Conservation (phyloP, 2,888 invertebrate species). For the Bellardia bayeri region DNA sequence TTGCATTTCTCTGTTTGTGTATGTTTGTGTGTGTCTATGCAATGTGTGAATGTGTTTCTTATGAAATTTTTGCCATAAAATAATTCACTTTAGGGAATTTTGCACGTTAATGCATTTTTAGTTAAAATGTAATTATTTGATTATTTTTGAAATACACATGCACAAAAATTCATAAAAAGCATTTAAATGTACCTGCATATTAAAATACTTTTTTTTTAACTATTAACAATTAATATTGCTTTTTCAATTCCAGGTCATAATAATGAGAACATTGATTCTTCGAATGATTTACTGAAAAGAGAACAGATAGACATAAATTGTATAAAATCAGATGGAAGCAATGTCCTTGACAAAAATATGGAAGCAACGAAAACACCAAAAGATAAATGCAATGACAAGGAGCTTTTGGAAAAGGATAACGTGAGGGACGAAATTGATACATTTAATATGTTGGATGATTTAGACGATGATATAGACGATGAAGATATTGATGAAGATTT, state of each 20-base stretch:
- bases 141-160: constrained; percentile 46
- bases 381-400: not conserved
- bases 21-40: not conserved
- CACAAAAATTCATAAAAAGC: not conserved
- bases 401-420: not conserved
- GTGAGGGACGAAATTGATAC: constrained; percentile 58
- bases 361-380: not conserved
- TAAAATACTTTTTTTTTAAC: not conserved
- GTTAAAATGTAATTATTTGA: constrained; percentile 72
- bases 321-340: not conserved
- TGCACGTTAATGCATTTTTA: constrained; percentile 69
- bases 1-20: constrained; percentile 29
- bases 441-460: constrained; percentile 71
- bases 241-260: constrained; percentile 44
- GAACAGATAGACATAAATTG: constrained; percentile 10
- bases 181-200: not conserved
- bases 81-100: constrained; percentile 66
- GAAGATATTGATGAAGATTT: constrained; percentile 81
- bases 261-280: not conserved
- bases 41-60: constrained; percentile 18
- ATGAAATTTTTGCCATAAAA: constrained; percentile 60
- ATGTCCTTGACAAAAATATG: not conserved
- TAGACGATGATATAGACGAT: constrained; percentile 75
- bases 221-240: not conserved
- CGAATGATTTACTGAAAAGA: constrained; percentile 11